phyloP scores from a whole-genome alignment of 2,888 invertebrate species.

The Fragum whitleyi region DNA sequence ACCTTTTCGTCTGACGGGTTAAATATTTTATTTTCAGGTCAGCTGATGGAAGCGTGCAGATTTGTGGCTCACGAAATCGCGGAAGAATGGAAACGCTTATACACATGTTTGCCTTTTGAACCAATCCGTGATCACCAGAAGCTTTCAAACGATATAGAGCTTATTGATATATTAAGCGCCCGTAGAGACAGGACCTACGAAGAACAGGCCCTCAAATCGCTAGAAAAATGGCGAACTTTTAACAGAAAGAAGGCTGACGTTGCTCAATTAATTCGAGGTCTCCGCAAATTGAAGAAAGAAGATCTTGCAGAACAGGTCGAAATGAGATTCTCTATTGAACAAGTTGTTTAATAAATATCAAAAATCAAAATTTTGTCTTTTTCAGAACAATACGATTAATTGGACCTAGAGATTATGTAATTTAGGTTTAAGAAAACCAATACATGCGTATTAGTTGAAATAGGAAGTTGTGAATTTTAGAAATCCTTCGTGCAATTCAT shows the following conservation, averaged over 20 bases:
- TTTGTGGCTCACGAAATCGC: constrained; percentile 77
- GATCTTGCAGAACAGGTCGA: constrained; percentile 75
- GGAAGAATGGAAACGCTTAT: constrained; percentile 78
- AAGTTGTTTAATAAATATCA: constrained; percentile 43
- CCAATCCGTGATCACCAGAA: constrained; percentile 74
- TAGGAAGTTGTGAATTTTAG: too few relatives aligned
- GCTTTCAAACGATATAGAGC: constrained; percentile 74
- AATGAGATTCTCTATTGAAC: constrained; percentile 69
- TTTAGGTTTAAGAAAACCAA: too few relatives aligned
- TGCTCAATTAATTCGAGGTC: constrained; percentile 71
- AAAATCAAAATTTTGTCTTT: too few relatives aligned
- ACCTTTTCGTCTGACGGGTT: too few relatives aligned
- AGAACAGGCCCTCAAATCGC: constrained; percentile 74
- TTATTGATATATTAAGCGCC: constrained; percentile 74
- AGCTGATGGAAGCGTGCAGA: constrained; percentile 76
- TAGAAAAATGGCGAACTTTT: constrained; percentile 81
- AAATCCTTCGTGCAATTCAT: too few relatives aligned
- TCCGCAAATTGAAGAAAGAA: constrained; percentile 71
- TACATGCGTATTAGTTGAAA: too few relatives aligned
- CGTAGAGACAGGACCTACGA: constrained; percentile 72
- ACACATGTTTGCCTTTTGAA: constrained; percentile 77
- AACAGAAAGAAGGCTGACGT: constrained; percentile 71
- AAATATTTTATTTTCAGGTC: constrained; percentile 61
- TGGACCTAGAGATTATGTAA: too few relatives aligned
- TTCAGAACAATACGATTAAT: too few relatives aligned